Evolutionary conservation across 2,113 vertebrate genomes (phyloP).

Genomic region (Limanda limanda): DNA sequence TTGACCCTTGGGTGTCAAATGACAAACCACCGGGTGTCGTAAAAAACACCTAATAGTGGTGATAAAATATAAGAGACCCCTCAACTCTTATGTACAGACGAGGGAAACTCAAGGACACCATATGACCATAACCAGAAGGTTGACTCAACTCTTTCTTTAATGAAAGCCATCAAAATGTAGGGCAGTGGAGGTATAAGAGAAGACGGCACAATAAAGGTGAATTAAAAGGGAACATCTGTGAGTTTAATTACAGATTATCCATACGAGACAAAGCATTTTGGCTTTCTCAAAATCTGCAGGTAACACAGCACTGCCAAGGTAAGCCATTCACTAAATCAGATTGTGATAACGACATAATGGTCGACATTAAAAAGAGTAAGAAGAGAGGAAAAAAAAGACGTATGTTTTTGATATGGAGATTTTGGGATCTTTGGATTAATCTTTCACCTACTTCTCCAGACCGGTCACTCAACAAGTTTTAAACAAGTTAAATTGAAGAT

Average conservation of each 20-base stretch:
- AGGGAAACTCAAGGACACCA: slow-evolving; percentile 45
- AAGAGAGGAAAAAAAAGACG: background rate
- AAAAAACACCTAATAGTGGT: slow-evolving; percentile 56
- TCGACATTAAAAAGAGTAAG: background rate
- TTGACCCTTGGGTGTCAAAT: slow-evolving; percentile 59
- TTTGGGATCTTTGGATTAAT: background rate
- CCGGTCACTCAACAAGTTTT: too few species aligned
- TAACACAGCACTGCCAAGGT: background rate
- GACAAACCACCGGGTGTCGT: slow-evolving; percentile 47
- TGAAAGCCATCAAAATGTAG: slow-evolving; percentile 14
- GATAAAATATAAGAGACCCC: slow-evolving; percentile 64
- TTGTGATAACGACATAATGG: background rate
- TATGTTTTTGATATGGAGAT: background rate
- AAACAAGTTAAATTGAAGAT: too few species aligned
- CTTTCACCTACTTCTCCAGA: background rate
- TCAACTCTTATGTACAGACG: slow-evolving; percentile 35
- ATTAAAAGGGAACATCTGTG: slow-evolving; percentile 11
- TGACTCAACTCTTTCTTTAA: slow-evolving; percentile 25
- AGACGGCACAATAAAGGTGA: background rate
- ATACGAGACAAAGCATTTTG: background rate
- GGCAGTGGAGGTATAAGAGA: slow-evolving; percentile 2
- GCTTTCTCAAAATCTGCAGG: background rate
- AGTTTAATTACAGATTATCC: background rate
- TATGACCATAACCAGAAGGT: slow-evolving; percentile 24
- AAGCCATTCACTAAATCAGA: background rate